Evolutionary conservation across 2,888 invertebrate genomes (phyloP).

Genomic region (Elegia similella): DNA sequence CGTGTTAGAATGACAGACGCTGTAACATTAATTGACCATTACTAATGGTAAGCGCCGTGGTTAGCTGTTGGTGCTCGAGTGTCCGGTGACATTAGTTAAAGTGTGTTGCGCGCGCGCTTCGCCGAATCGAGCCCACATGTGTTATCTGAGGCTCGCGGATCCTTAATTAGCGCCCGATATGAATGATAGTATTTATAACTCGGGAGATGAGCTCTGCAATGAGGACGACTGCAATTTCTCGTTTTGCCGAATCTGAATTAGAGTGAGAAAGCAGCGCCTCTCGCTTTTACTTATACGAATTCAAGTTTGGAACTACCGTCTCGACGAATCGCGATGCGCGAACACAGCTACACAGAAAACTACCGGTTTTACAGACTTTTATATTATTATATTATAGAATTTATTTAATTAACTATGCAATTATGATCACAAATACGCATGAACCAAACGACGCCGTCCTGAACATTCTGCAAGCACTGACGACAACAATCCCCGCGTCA

Average conservation of each 20-base stretch:
- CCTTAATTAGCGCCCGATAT: conserved; percentile 49
- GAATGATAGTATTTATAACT: conserved; percentile 53
- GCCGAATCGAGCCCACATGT: conserved; percentile 30
- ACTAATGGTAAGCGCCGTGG: conserved; percentile 71
- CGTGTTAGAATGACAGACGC: conserved; percentile 78
- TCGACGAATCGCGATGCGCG: conserved; percentile 32
- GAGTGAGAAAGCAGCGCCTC: not conserved
- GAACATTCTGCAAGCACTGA: conserved; percentile 56
- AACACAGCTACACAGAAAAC: conserved; percentile 46
- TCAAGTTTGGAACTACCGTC: not conserved
- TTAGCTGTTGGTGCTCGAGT: conserved; percentile 62
- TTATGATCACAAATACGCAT: conserved; percentile 77
- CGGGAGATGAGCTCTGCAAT: conserved; percentile 32
- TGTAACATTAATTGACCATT: conserved; percentile 75
- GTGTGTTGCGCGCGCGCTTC: conserved; percentile 37
- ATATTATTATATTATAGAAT: conserved; percentile 66
- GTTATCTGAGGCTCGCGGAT: conserved; percentile 29
- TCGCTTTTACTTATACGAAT: not conserved
- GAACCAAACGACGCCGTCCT: conserved; percentile 71
- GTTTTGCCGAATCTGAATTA: not conserved
- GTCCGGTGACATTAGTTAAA: conserved; percentile 46
- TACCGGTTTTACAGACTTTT: conserved; percentile 62
- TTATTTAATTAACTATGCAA: conserved; percentile 73
- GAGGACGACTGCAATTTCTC: conserved; percentile 6
- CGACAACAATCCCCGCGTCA: conserved; percentile 59